Conservation (phyloP, 1,140 invertebrate species). For the Drosophila tristis region DNA sequence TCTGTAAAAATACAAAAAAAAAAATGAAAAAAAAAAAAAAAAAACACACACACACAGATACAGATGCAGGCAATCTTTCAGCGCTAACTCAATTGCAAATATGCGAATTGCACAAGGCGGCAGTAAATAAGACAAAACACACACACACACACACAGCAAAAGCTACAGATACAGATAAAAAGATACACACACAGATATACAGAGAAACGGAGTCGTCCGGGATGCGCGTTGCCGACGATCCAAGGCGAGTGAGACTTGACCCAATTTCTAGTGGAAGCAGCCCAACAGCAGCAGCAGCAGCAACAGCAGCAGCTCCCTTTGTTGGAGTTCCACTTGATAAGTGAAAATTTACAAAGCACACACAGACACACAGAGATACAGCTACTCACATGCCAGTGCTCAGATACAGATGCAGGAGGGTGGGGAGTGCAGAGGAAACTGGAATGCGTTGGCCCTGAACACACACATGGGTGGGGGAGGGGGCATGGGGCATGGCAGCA, state of each 20-base stretch:
- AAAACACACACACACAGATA: constrained; percentile 8
- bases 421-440: constrained; percentile 22
- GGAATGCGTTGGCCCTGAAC: constrained; percentile 58
- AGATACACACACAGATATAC: not conserved
- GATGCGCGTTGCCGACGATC: constrained; percentile 15
- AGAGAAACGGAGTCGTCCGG: not conserved
- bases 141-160: constrained; percentile 8
- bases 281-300: constrained; percentile 11
- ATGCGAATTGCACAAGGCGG: constrained; percentile 31
- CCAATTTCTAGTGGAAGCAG: constrained; percentile 57
- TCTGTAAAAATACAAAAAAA: constrained; percentile 10
- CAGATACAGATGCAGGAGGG: constrained; percentile 7
- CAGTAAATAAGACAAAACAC: constrained; percentile 63
- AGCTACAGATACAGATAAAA: too few species aligned
- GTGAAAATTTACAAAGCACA: constrained; percentile 48
- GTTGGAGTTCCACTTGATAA: constrained; percentile 75
- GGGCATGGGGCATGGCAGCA: constrained; percentile 5
- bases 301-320: constrained; percentile 57
- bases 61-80: not conserved
- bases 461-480: not conserved
- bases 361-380: constrained; percentile 21
- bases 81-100: constrained; percentile 58
- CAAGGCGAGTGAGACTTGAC: constrained; percentile 59
- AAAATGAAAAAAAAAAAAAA: too few species aligned
- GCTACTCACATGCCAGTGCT: not conserved